Conservation (phyloP, 2,888 invertebrate genomes). For the Blera fallax region DNA sequence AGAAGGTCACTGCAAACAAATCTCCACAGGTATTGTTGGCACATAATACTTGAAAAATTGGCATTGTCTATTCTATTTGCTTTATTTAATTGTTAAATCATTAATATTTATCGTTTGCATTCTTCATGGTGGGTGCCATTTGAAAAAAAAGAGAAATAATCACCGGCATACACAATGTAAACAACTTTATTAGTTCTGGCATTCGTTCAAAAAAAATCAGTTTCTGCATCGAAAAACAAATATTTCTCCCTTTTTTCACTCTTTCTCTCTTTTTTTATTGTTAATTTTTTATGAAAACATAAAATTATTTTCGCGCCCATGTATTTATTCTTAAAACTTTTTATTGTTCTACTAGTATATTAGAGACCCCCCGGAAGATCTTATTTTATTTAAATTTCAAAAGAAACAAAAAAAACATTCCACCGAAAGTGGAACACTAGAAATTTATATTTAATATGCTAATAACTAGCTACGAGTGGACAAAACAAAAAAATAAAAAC, state of each 20-base stretch:
- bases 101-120: slow-evolving; percentile 1
- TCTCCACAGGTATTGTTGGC: not conserved
- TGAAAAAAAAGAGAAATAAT: not conserved
- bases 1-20: not conserved
- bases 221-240: not conserved
- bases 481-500: not conserved
- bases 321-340: not conserved
- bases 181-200: slow-evolving; percentile 50
- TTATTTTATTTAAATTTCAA: not conserved
- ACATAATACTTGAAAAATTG: not conserved
- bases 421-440: not conserved
- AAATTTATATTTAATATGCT: not conserved
- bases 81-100: slow-evolving; percentile 11
- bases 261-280: not conserved
- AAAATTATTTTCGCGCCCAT: not conserved
- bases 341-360: slow-evolving; percentile 8
- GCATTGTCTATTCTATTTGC: not conserved
- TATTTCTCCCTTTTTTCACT: not conserved
- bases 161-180: slow-evolving; percentile 13
- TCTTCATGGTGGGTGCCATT: not conserved
- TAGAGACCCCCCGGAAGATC: not conserved
- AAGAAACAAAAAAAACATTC: not conserved
- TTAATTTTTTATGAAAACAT: not conserved
- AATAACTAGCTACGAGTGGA: not conserved
- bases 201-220: slow-evolving; percentile 17